Base-by-base conservation (phyloP, 2,797 vertebrate genomes). In the Percopsis omiscomaycus region DNA sequence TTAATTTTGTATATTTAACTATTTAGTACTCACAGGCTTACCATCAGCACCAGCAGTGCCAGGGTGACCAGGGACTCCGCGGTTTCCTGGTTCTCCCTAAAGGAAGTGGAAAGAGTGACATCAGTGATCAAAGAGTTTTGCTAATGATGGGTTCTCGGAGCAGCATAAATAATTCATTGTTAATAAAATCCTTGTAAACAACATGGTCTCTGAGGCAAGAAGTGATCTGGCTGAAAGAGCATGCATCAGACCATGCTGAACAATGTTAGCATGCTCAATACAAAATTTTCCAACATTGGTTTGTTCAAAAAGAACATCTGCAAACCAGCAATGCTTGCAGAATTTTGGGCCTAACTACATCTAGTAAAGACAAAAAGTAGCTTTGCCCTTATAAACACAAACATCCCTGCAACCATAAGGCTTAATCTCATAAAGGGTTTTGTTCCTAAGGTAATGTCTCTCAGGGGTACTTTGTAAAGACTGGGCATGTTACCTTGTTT, bases 1-100 rank as follows among this genome's bases (percentile, higher is more conserved):
- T 69, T 79, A 61, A 88, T 80, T 86, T 82, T 90, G 85, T 80
- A 93, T 92, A 96, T 95, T 94, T 94, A 97, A 95, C 93, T 92
- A 88, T 94, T 88, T 93, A 96, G 96, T 98, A 99, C 97, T 99
- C 97, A 98, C 97, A 99, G 96, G 96, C 97, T 99, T 99, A 99
- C 97, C 97, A 95, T 98, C 97, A 96, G 95, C 95, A 95, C 97
- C 97, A 92, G 92, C 85, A 85, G 92, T 92, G 88, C 97, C 97
- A 87, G 93, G 91, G 84, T 92, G 92, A 78, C 97, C 96, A 70
- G 91, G 87, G 71, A 83, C 91, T 53, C 96, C 97, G 55, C 84
- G 69, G 58, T 69, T 89, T 77, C 96, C 97, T 81, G 85, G 78
- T 48, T 95, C 95, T 73, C 97, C 97, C 96, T 99, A 64, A 66